Evolutionary conservation across 2,888 invertebrate genomes (phyloP).

Genomic region (Mythimna albipuncta): DNA sequence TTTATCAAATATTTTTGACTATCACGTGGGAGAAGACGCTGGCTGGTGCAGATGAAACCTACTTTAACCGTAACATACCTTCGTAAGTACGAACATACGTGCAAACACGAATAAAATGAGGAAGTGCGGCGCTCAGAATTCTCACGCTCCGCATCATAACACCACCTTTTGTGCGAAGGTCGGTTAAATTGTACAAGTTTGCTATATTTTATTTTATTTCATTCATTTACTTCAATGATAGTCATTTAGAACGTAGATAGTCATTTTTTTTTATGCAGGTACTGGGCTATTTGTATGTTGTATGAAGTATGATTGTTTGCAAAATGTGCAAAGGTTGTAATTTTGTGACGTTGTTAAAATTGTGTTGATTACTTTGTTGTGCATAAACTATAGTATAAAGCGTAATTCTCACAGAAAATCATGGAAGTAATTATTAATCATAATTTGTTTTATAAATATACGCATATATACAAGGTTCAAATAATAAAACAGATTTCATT

Average conservation of each 20-base stretch:
- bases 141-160: slow-evolving; percentile 43
- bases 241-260: slow-evolving; percentile 34
- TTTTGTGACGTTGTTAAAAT: background rate
- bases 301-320: slow-evolving; percentile 10
- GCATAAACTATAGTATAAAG: too few species aligned
- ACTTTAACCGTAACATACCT: slow-evolving; percentile 16
- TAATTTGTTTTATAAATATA: too few species aligned
- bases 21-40: too few species aligned
- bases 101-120: slow-evolving; percentile 32
- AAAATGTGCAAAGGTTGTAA: slow-evolving; percentile 14
- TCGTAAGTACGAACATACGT: background rate
- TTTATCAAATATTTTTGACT: too few species aligned
- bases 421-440: too few species aligned
- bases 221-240: slow-evolving; percentile 20
- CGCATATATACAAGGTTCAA: too few species aligned
- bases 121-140: slow-evolving; percentile 32
- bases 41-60: too few species aligned
- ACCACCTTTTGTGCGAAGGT: slow-evolving; percentile 36
- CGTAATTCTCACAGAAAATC: too few species aligned
- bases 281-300: background rate
- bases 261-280: slow-evolving; percentile 1
- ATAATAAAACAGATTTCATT: too few species aligned
- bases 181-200: slow-evolving; percentile 28
- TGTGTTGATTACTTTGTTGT: background rate
- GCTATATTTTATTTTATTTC: background rate